Evolutionary conservation across 2,797 vertebrate species (phyloP).

Genomic region (Meda fulgida): DNA sequence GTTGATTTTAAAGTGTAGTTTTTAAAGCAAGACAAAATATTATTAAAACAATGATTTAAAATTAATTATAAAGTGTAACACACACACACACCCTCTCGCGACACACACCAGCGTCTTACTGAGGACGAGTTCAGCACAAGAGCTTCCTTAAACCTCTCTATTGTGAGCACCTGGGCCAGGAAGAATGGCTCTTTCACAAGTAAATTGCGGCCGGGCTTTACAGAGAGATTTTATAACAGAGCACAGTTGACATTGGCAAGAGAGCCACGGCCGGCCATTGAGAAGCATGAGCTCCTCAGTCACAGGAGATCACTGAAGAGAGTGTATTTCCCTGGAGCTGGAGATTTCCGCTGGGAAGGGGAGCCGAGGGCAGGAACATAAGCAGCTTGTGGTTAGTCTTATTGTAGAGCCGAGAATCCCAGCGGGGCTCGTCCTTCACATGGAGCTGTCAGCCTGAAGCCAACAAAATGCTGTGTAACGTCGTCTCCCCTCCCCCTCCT

Average conservation of each 20-base stretch:
- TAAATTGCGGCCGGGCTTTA: conserved; percentile 78
- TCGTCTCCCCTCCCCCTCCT: background rate
- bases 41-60: background rate
- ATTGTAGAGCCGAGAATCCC: conserved; percentile 54
- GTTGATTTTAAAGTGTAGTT: background rate
- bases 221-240: conserved; percentile 80
- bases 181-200: conserved; percentile 80
- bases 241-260: conserved; percentile 80
- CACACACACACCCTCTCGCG: conserved; percentile 68
- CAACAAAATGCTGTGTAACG: conserved; percentile 47
- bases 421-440: conserved; percentile 40
- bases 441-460: conserved; percentile 45
- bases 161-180: conserved; percentile 84
- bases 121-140: conserved; percentile 75
- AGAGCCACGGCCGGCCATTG: conserved; percentile 73
- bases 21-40: background rate
- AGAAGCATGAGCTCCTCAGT: conserved; percentile 72
- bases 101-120: conserved; percentile 69
- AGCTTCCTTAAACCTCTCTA: conserved; percentile 82
- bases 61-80: background rate
- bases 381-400: conserved; percentile 61
- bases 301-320: conserved; percentile 77
- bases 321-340: conserved; percentile 67
- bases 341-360: conserved; percentile 60
- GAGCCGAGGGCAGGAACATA: conserved; percentile 52